Percentiles rank a stretch among this genome's conserved stretches.
phyloP scores from a whole-genome alignment of 2,888 invertebrate genomes.

The Laspeyria flexula region DNA sequence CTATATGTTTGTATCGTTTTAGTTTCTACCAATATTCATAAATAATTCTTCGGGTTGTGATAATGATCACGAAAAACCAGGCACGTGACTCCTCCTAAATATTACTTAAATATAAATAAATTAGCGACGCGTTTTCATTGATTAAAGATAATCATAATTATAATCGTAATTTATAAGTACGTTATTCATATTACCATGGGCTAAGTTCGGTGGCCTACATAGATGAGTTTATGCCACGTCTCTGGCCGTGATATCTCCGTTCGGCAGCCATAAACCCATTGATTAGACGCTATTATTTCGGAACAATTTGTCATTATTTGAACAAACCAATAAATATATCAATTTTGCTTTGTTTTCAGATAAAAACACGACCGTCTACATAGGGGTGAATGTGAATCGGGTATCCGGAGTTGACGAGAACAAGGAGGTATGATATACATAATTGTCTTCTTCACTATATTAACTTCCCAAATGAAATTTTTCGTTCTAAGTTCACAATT shows the following conservation, averaged over 20 bases:
- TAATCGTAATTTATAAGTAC: background rate
- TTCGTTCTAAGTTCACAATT: too few species aligned
- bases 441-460: background rate
- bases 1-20: too few species aligned
- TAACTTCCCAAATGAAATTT: too few species aligned
- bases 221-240: conserved; percentile 25
- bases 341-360: conserved; percentile 67
- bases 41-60: too few species aligned
- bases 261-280: conserved; percentile 50
- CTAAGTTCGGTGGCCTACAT: conserved; percentile 7
- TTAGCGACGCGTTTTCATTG: too few species aligned
- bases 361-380: conserved; percentile 86
- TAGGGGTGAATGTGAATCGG: conserved; percentile 87
- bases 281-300: conserved; percentile 48
- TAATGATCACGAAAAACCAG: too few species aligned
- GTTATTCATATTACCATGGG: conserved; percentile 2
- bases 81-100: too few species aligned
- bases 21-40: too few species aligned
- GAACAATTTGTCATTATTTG: conserved; percentile 43
- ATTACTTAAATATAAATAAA: too few species aligned
- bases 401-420: conserved; percentile 88
- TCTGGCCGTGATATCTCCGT: conserved; percentile 58
- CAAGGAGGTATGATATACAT: conserved; percentile 81
- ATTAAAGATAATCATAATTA: too few species aligned
- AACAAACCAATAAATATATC: conserved; percentile 28